Base-by-base conservation (phyloP, 2,113 vertebrate genomes). In the Ictidomys tridecemlineatus region DNA sequence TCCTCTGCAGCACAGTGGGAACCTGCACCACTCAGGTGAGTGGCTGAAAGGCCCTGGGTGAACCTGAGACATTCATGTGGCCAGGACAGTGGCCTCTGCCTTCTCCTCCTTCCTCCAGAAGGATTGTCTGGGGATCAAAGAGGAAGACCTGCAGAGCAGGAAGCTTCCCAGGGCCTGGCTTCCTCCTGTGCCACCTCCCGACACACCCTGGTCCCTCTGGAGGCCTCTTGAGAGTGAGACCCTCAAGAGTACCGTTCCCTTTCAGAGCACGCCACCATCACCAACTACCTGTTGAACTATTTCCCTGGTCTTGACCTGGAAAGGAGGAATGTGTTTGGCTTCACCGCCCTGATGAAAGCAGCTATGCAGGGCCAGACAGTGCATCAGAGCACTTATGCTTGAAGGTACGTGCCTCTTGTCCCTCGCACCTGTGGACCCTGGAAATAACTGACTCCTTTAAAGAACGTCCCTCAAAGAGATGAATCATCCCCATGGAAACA, bases 291-390 rank as follows among this genome's bases (percentile, higher is more conserved):
- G 98, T 96, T 99, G 94, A 99, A 99, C 98, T 99, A 99, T 97
- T 99, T 99, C 98, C 98, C 99, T 0, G 99, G 99, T 30, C 97
- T 99, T 89, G 99, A 99, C 98, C 98, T 99, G 3, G 99, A 99
- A 98, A 99, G 98, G 98, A 99, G 99, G 97, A 99, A 99, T 70
- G 98, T 97, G 0, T 99, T 99, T 0, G 99, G 99, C 79, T 99
- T 99, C 98, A 99, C 99, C 0, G 99, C 99, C 2, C 99, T 99
- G 97, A 99, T 99, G 99, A 99, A 99, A 97, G 99, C 99, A 0
- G 99, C 99, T 45, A 99, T 99, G 98, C 99, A 99, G 98, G 99
- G 99, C 63, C 98, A 99, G 53, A 98, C 99, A 0, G 18, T 99
- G 99, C 22, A 98, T 99, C 96, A 99, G 99, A 86, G 98, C 99